Percentiles rank a stretch among this genome's conserved stretches.
Evolutionary conservation across 2,888 invertebrate species (phyloP).

Genomic region (Zhuqinia jingwanae): DNA sequence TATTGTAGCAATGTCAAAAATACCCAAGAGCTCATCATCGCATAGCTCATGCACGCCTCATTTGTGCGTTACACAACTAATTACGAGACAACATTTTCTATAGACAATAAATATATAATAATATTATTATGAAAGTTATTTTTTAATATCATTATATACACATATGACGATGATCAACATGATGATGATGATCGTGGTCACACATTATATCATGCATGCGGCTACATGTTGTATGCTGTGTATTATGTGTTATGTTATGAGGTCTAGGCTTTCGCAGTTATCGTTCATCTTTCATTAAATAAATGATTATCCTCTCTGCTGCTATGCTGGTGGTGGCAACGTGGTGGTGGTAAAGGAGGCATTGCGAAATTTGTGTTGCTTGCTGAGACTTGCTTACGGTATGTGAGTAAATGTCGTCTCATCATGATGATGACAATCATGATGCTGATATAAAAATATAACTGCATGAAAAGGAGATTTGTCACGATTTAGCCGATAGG

Average conservation of each 20-base stretch:
- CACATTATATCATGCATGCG: background rate
- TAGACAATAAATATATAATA: background rate
- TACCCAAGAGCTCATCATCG: slow-evolving; percentile 19
- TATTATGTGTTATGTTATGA: slow-evolving; percentile 11
- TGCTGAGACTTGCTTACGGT: slow-evolving; percentile 44
- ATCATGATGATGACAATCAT: slow-evolving; percentile 34
- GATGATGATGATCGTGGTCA: slow-evolving; percentile 11
- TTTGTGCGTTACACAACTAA: slow-evolving; percentile 30
- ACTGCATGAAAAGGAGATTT: slow-evolving; percentile 42
- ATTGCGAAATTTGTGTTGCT: slow-evolving; percentile 38
- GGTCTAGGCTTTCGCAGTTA: slow-evolving; percentile 55
- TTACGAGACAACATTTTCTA: slow-evolving; percentile 8
- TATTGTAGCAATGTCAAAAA: background rate
- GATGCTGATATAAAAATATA: background rate
- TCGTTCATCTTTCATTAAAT: slow-evolving; percentile 29
- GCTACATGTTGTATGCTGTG: background rate
- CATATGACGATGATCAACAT: slow-evolving; percentile 28
- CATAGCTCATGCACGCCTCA: slow-evolving; percentile 33
- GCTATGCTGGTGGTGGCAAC: background rate
- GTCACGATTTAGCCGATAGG: slow-evolving; percentile 67
- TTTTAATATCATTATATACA: slow-evolving; percentile 34
- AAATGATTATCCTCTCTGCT: background rate
- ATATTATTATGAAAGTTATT: slow-evolving; percentile 7
- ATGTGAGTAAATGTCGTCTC: background rate
- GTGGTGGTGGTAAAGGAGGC: background rate